Evolutionary conservation across 2,113 vertebrate genomes (phyloP).

Genomic region (Ancistrus triradiatus): DNA sequence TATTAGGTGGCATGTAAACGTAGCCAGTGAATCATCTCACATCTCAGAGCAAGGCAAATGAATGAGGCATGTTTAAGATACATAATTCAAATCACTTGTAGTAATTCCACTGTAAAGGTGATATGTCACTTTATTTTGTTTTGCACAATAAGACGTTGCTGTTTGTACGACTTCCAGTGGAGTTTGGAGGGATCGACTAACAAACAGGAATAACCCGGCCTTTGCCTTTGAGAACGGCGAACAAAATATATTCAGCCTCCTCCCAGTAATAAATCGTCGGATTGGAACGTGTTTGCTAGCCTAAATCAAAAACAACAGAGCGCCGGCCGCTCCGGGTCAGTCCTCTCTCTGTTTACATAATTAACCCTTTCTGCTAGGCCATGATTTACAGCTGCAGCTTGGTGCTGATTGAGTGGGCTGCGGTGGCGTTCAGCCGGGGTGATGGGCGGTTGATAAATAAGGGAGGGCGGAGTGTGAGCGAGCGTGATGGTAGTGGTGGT

Average conservation of each 20-base stretch:
- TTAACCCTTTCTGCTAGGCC: constrained; percentile 62
- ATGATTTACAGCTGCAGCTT: constrained; percentile 59
- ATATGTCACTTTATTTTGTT: no score
- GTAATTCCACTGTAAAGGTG: no score
- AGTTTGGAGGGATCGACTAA: no score
- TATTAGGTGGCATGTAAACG: no score
- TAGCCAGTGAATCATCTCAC: no score
- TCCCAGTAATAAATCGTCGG: constrained; percentile 18
- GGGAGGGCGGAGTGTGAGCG: constrained; percentile 43
- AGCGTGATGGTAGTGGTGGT: constrained; percentile 54
- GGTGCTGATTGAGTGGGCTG: constrained; percentile 62
- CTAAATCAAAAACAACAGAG: constrained; percentile 22
- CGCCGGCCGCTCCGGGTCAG: constrained; percentile 10
- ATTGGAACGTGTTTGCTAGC: constrained; percentile 14
- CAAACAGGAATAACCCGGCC: no score
- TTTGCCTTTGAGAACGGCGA: constrained; percentile 12
- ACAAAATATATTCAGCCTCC: constrained; percentile 1
- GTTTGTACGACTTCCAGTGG: no score
- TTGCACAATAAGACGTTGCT: no score
- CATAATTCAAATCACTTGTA: no score
- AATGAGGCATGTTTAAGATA: no score
- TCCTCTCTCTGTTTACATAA: constrained; percentile 54
- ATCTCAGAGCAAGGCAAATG: no score
- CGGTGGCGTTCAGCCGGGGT: constrained; percentile 64
- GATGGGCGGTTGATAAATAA: constrained; percentile 73